A percentile compares a stretch with the other conserved stretches of the same genome.
Evolutionary conservation across 1,140 invertebrate species (phyloP).

Genomic region (Atopsyche davidsoni): DNA sequence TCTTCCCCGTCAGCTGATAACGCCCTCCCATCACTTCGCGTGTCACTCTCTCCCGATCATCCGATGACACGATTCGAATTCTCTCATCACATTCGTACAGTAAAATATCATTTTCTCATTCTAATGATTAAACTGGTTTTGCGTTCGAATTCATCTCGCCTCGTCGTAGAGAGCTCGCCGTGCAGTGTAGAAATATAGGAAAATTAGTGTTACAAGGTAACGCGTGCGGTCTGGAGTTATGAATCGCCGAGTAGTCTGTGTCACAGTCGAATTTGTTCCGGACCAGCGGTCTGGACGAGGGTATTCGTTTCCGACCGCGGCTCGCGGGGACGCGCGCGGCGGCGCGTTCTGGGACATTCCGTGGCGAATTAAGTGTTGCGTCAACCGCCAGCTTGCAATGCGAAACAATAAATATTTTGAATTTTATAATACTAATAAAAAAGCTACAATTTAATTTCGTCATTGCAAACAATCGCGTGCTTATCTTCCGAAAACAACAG

Average conservation of each 20-base stretch:
- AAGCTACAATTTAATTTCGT: too few relatives aligned
- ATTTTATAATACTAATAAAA: too few relatives aligned
- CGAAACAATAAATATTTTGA: too few relatives aligned
- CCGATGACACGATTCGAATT: background rate
- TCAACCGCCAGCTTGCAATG: too few relatives aligned
- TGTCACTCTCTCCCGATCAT: conserved; percentile 15
- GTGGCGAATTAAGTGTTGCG: too few relatives aligned
- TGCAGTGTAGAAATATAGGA: background rate
- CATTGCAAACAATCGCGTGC: too few relatives aligned
- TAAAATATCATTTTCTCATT: background rate
- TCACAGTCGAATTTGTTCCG: conserved; percentile 14
- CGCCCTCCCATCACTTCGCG: background rate
- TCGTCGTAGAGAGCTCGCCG: background rate
- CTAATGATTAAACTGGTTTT: too few relatives aligned
- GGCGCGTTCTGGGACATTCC: too few relatives aligned
- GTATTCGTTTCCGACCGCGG: too few relatives aligned
- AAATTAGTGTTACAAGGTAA: conserved; percentile 17
- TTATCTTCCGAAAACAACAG: too few relatives aligned
- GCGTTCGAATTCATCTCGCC: background rate
- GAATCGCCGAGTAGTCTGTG: conserved; percentile 12
- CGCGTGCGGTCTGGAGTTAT: conserved; percentile 11
- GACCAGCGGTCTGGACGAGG: conserved; percentile 14
- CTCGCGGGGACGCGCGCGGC: too few relatives aligned
- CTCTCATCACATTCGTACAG: background rate
- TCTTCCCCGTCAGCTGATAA: conserved; percentile 3